phyloP scores from a whole-genome alignment of 1,140 invertebrate genomes.

The Heliconius hewitsoni region DNA sequence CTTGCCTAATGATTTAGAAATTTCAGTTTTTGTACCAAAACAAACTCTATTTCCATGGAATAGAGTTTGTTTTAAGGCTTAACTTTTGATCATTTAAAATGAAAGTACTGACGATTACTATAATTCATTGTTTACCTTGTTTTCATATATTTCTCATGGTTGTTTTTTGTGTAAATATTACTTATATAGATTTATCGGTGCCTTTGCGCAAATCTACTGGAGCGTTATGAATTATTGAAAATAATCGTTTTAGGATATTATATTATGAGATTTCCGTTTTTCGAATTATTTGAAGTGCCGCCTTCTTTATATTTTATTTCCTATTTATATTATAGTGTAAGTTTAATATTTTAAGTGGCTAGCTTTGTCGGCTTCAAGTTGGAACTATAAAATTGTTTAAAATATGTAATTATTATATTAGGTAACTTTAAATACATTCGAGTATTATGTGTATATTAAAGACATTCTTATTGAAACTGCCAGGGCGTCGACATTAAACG shows the following conservation, averaged over 20 bases:
- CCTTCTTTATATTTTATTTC: conserved; percentile 53
- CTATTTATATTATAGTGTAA: conserved; percentile 39
- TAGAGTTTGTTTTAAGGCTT: background rate
- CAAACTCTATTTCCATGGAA: conserved; percentile 24
- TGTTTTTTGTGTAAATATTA: conserved; percentile 39
- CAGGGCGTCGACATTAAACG: no score
- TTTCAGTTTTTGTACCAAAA: conserved; percentile 12
- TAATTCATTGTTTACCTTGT: conserved; percentile 56
- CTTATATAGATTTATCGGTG: conserved; percentile 45
- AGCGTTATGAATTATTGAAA: conserved; percentile 55
- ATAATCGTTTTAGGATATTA: conserved; percentile 65
- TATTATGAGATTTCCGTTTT: conserved; percentile 67
- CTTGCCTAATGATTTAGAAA: conserved; percentile 75
- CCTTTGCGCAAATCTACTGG: conserved; percentile 65
- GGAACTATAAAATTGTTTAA: background rate
- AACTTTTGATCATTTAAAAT: background rate
- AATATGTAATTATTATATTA: background rate
- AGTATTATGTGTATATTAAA: no score
- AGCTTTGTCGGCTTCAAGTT: background rate
- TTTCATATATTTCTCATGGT: conserved; percentile 47
- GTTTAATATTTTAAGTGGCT: background rate
- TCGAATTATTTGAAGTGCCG: conserved; percentile 50
- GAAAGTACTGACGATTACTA: background rate
- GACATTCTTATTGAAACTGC: no score
- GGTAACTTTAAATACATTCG: no score